Percentiles rank a stretch among this genome's conserved stretches.
Evolutionary conservation across 2,888 invertebrate species (phyloP).

Genomic region (Mantis religiosa): DNA sequence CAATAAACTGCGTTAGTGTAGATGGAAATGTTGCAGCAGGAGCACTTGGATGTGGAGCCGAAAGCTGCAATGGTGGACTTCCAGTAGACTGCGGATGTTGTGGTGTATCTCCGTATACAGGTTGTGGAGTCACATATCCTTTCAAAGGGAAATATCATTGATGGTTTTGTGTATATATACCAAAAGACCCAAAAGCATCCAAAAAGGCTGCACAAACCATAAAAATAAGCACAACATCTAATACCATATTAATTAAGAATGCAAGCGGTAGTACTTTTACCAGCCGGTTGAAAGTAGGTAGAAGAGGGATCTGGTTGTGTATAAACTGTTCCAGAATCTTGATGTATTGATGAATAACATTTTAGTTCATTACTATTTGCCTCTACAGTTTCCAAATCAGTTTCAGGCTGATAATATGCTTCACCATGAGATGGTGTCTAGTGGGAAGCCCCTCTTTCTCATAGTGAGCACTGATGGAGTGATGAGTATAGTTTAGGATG

Average conservation of each 20-base stretch:
- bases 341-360: slow-evolving; percentile 6
- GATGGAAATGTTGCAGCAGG: slow-evolving; percentile 21
- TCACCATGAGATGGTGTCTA: slow-evolving; percentile 31
- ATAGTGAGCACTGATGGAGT: slow-evolving; percentile 56
- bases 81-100: slow-evolving; percentile 16
- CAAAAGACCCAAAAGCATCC: too few species aligned
- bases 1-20: slow-evolving; percentile 7
- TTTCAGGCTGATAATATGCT: slow-evolving; percentile 22
- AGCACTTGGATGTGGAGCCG: slow-evolving; percentile 18
- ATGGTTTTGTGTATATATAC: too few species aligned
- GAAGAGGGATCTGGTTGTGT: not conserved
- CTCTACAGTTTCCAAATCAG: not conserved
- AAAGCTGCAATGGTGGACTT: slow-evolving; percentile 22
- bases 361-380: slow-evolving; percentile 7
- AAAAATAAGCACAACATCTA: too few species aligned
- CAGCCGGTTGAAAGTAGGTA: not conserved
- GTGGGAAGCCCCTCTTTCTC: slow-evolving; percentile 47
- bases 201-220: too few species aligned
- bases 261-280: not conserved
- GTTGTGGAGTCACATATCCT: slow-evolving; percentile 14
- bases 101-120: slow-evolving; percentile 20
- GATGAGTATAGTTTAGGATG: slow-evolving; percentile 66
- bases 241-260: too few species aligned
- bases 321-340: not conserved
- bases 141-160: too few species aligned